Evolutionary conservation across 2,113 vertebrate species (phyloP), one percentile per base, ranked within the genome.

Genomic region (Seriola rivoliana): DNA sequence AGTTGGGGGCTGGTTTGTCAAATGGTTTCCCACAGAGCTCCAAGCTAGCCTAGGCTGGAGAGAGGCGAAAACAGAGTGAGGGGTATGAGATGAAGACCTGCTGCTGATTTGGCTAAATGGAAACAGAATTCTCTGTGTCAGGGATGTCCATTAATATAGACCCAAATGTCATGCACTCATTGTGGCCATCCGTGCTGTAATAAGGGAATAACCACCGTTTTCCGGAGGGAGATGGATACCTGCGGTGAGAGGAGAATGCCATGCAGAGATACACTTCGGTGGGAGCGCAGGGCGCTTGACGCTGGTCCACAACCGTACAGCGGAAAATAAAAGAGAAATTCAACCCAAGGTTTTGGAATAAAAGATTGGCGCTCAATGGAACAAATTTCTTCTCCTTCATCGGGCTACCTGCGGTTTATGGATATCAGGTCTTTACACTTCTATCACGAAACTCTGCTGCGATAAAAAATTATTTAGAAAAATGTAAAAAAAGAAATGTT

Each of bases 351-450:
- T 95, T 96, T 95, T 44, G 5, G 87, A 96, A 96, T 93, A 96
- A 95, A 94, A 95, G 95, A 94, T 94, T 92, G 92, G 87, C 93
- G 90, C 93, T 93, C 93, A 94, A 96, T 88, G 89, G 87, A 92
- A 89, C 91, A 92, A 92, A 94, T 94, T 94, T 95, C 95, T 93
- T 73, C 8, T 40, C 34, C 87, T 91, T 87, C 94, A 95, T 95
- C 91, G 93, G 93, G 95, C 95, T 96, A 96, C 96, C 95, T 96
- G 95, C 91, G 94, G 96, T 96, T 96, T 95, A 86, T 89, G 89
- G 84, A 93, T 92, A 95, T 90, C 90, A 94, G 93, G 94, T 88
- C 92, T 91, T 95, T 95, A 94, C 90, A 95, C 86, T 90, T 93
- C 29, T 86, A 84, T 84, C 57, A 57, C 85, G 62, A 89, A 93